phyloP scores from a whole-genome alignment of 1,140 invertebrate genomes.

The Drosophila rufa region DNA sequence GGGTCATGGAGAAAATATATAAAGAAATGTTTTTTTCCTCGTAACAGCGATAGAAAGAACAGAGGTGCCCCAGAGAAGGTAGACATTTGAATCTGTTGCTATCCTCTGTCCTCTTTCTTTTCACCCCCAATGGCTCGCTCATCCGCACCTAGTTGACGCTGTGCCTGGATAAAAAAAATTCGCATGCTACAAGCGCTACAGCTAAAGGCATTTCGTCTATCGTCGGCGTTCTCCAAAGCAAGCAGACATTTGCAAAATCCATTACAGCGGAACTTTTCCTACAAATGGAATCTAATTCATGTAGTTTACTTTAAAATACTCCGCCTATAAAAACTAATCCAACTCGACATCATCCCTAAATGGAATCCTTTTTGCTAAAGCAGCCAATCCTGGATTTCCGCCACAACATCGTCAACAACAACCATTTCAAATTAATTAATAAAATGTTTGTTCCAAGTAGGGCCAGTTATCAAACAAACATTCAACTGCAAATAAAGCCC shows the following conservation, averaged over 20 bases:
- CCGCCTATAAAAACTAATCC: constrained; percentile 58
- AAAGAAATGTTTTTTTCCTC: no score
- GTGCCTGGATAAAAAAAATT: no score
- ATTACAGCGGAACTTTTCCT: constrained; percentile 2
- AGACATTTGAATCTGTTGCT: no score
- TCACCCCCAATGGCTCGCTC: no score
- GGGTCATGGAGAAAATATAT: no score
- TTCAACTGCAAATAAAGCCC: constrained; percentile 47
- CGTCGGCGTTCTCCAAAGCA: not conserved
- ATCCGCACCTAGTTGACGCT: no score
- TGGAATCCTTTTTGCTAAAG: constrained; percentile 14
- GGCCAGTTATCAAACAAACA: constrained; percentile 44
- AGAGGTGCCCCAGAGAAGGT: no score
- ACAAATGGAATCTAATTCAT: not conserved
- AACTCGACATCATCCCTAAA: constrained; percentile 30
- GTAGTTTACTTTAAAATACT: constrained; percentile 20
- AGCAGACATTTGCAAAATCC: constrained; percentile 8
- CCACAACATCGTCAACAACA: constrained; percentile 19
- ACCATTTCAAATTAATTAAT: constrained; percentile 76
- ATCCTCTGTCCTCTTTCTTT: no score
- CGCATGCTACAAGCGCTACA: no score
- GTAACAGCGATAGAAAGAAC: no score
- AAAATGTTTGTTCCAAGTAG: constrained; percentile 60
- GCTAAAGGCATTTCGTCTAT: not conserved
- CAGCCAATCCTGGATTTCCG: not conserved